phyloP scores from a whole-genome alignment of 2,113 vertebrate genomes.

The Morone saxatilis region DNA sequence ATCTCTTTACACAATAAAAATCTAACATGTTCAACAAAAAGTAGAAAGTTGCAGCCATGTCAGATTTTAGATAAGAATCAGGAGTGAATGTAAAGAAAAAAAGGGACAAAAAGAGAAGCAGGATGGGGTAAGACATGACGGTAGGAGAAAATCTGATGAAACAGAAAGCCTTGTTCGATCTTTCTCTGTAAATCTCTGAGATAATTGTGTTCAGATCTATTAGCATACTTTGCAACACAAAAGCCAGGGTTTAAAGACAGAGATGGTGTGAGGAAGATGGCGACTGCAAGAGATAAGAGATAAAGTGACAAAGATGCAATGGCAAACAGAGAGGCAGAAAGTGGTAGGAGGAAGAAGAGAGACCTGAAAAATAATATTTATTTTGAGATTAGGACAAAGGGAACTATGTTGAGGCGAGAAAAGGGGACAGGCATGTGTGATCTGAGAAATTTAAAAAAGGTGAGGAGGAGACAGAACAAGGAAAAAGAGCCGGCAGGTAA shows the following conservation, averaged over 20 bases:
- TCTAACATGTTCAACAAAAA: not conserved
- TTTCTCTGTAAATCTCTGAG: constrained; percentile 12
- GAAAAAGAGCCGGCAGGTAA: not conserved
- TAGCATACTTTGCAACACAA: constrained; percentile 26
- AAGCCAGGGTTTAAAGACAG: constrained; percentile 12
- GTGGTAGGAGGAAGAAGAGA: not conserved
- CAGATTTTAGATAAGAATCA: constrained; percentile 2
- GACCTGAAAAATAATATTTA: not conserved
- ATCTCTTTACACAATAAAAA: not conserved
- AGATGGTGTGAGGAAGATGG: not conserved
- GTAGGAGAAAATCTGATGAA: not conserved
- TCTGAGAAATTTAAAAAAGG: not conserved
- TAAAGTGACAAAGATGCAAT: not conserved
- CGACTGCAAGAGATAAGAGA: constrained; percentile 7
- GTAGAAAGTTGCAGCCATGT: not conserved
- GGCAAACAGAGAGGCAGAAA: not conserved
- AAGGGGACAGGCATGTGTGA: not conserved
- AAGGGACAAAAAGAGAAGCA: not conserved
- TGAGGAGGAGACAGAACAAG: not conserved
- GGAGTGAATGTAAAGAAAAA: not conserved
- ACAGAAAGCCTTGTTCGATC: not conserved
- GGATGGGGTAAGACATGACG: not conserved
- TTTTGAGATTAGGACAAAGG: not conserved
- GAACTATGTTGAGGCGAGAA: not conserved
- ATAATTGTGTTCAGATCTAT: constrained; percentile 32